Conservation (phyloP, 2,113 vertebrate species). For the Cercopithecus mona region DNA sequence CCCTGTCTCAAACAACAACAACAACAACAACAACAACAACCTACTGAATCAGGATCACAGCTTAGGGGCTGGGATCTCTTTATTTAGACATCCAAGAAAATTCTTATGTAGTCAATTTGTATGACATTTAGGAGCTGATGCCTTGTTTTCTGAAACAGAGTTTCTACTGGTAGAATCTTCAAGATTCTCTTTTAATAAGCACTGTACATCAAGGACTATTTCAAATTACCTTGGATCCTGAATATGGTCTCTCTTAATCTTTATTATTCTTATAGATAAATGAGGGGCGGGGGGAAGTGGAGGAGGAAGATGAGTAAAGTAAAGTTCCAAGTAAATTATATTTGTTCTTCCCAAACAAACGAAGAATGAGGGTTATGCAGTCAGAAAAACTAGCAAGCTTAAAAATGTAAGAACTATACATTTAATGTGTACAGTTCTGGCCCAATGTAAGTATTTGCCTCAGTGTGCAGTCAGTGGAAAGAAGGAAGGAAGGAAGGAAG, state of each 20-base stretch:
- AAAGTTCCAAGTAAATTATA: neutral
- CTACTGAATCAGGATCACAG: neutral
- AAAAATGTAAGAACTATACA: neutral
- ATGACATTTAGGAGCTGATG: neutral
- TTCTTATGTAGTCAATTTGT: neutral
- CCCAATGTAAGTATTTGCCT: neutral
- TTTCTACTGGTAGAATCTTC: neutral
- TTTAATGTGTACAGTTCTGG: neutral
- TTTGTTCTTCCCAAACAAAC: neutral
- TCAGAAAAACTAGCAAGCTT: neutral
- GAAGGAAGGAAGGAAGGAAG: neutral
- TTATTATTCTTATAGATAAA: neutral
- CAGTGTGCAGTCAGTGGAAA: neutral
- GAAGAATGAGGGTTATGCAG: neutral
- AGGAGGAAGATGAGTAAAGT: neutral
- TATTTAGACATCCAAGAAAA: neutral
- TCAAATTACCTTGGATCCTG: neutral
- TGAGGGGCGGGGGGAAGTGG: accelerated
- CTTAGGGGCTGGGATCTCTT: neutral
- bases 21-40: neutral
- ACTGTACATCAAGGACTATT: neutral
- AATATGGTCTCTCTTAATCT: neutral
- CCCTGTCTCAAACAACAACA: no score
- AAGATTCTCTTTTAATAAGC: neutral
- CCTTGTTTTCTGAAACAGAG: neutral